Evolutionary conservation across 2,888 invertebrate genomes (phyloP).

Genomic region (Seira musarum): DNA sequence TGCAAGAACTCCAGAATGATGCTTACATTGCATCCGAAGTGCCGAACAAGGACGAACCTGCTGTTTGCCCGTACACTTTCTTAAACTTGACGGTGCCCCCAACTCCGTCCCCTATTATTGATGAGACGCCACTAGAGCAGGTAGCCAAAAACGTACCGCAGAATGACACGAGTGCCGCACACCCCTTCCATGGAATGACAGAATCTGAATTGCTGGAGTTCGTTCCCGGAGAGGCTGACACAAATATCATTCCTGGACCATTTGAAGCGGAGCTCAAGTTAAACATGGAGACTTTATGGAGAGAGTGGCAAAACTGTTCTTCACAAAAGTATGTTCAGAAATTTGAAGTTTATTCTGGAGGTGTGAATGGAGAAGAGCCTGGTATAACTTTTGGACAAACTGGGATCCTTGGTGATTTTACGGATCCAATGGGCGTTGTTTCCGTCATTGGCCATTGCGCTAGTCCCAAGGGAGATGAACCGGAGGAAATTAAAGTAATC

Average conservation of each 20-base stretch:
- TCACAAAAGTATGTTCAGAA: background rate
- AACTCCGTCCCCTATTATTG: background rate
- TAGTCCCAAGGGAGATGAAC: background rate
- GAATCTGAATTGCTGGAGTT: conserved; percentile 12
- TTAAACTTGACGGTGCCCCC: conserved; percentile 13
- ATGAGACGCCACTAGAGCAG: background rate
- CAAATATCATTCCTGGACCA: background rate
- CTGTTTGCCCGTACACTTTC: background rate
- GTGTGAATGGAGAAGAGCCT: background rate
- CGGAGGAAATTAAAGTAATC: too few relatives aligned
- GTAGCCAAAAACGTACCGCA: background rate
- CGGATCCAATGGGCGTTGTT: background rate
- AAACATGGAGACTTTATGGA: conserved; percentile 16
- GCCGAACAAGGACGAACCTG: background rate
- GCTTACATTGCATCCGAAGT: background rate
- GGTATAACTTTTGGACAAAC: too few relatives aligned
- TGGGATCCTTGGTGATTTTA: too few relatives aligned
- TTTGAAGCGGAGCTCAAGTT: conserved; percentile 2
- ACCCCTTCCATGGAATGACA: conserved; percentile 23
- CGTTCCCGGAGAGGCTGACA: background rate
- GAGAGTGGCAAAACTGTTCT: conserved; percentile 2
- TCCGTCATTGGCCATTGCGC: background rate
- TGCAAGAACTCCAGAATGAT: background rate
- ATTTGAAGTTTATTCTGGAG: conserved; percentile 1
- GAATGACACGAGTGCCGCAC: background rate